Evolutionary conservation across 2,113 vertebrate genomes (phyloP), one percentile per base, ranked within the genome.

Genomic region (Calidris pugnax): DNA sequence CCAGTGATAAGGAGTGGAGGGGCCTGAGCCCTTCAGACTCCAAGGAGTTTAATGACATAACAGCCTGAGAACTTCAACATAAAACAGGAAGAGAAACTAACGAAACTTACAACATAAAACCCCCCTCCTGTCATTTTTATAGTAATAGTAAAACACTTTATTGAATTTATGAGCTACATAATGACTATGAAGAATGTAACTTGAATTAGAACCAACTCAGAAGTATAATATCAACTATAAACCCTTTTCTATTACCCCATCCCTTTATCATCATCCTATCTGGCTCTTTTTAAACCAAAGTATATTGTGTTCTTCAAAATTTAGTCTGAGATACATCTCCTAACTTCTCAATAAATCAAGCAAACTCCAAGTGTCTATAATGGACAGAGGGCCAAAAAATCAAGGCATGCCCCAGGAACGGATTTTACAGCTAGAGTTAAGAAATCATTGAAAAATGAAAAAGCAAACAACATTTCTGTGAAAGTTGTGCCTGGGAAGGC

Each of bases 121-220:
- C 98, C 98, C 98, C 98, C 98, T 98, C 98, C 98, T 98, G 98
- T 98, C 98, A 98, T 98, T 98, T 98, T 98, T 98, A 98, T 98
- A 98, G 98, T 97, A 97, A 98, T 96, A 98, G 97, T 98, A 98
- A 98, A 98, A 98, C 98, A 98, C 97, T 98, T 98, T 98, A 98
- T 98, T 98, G 98, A 98, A 98, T 98, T 98, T 98, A 98, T 98
- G 98, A 98, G 98, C 97, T 98, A 98, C 98, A 98, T 98, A 98
- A 98, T 98, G 98, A 98, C 98, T 98, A 97, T 97, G 98, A 98
- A 97, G 98, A 98, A 98, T 98, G 98, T 98, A 98, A 98, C 96
- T 96, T 97, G 98, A 98, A 98, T 98, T 98, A 98, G 98, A 98
- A 98, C 98, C 98, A 98, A 98, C 98, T 97, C 84, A 74, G 96